Evolutionary conservation across 2,113 vertebrate genomes (phyloP).

Genomic region (Neogobius melanostomus): DNA sequence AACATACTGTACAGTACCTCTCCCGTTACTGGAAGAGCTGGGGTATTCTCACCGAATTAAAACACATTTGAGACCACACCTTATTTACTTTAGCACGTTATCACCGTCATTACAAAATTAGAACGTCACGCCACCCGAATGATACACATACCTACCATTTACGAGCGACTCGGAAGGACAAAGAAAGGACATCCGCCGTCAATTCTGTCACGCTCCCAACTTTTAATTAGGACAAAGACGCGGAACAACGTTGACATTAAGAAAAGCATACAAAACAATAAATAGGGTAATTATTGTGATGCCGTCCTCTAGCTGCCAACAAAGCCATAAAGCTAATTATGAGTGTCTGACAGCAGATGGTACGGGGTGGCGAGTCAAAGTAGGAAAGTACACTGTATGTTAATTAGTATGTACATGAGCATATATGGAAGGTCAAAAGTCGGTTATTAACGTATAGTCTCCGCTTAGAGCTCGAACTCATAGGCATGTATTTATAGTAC

Average conservation of each 20-base stretch:
- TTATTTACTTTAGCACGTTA: too few relatives aligned
- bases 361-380: conserved; percentile 51
- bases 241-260: conserved; percentile 63
- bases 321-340: conserved; percentile 76
- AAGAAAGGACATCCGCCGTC: conserved; percentile 46
- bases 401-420: conserved; percentile 23
- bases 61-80: too few relatives aligned
- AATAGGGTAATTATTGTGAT: conserved; percentile 60
- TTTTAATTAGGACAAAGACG: conserved; percentile 71
- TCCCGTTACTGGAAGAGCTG: too few relatives aligned
- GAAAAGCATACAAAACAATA: conserved; percentile 69
- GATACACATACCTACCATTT: too few relatives aligned
- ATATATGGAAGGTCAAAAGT: conserved; percentile 2
- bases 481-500: background rate
- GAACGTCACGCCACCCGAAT: too few relatives aligned
- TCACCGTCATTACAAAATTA: too few relatives aligned
- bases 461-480: too few relatives aligned
- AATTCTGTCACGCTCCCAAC: conserved; percentile 56
- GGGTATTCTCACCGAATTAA: too few relatives aligned
- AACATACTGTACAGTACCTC: too few relatives aligned
- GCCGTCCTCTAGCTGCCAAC: conserved; percentile 64
- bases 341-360: conserved; percentile 68
- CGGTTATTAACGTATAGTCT: conserved; percentile 19
- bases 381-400: conserved; percentile 32
- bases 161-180: conserved; percentile 61